Conservation (phyloP, 2,888 invertebrate species). For the Metopia argyrocephala region DNA sequence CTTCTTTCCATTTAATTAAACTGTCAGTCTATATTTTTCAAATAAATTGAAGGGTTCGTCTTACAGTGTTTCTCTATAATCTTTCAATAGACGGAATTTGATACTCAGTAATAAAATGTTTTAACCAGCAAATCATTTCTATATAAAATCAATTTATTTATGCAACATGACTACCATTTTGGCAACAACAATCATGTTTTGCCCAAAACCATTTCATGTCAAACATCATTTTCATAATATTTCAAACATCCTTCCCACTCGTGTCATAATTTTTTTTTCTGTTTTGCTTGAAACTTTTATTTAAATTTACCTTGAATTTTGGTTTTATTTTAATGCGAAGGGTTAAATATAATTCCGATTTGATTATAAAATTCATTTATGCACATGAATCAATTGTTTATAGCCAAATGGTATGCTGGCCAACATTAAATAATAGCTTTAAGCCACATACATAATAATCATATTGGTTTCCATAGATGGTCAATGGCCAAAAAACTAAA, state of each 20-base stretch:
- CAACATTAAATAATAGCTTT: background rate
- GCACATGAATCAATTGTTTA: background rate
- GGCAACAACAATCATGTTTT: background rate
- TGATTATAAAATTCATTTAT: slow-evolving; percentile 20
- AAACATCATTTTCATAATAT: background rate
- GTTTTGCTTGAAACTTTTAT: background rate
- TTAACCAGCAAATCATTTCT: no score
- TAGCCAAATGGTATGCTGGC: background rate
- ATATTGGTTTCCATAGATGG: background rate
- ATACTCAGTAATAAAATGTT: no score
- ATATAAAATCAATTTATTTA: background rate
- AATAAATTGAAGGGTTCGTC: no score
- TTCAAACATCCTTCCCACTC: background rate
- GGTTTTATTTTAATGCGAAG: background rate
- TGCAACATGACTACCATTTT: background rate
- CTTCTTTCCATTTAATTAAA: no score
- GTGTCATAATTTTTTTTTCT: no score
- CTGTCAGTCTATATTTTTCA: no score
- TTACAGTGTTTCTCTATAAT: no score
- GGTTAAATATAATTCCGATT: slow-evolving; percentile 22
- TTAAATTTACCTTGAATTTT: background rate
- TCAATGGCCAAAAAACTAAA: background rate
- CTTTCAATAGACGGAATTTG: no score
- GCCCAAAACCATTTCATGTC: background rate
- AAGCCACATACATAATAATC: slow-evolving; percentile 23